phyloP scores from a whole-genome alignment of 2,888 invertebrate species.

The Thelaira solivaga region DNA sequence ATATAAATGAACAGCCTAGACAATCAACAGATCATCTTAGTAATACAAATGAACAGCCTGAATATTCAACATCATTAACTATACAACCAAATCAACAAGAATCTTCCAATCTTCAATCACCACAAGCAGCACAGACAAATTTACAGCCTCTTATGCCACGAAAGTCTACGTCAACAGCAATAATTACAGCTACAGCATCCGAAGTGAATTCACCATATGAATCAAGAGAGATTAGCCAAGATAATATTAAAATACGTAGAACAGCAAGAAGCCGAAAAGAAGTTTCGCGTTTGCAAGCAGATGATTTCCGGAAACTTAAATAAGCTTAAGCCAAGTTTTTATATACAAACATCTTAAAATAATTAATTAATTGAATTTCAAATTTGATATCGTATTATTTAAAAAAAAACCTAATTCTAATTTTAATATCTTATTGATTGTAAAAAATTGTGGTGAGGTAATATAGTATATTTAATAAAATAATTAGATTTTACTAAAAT shows the following conservation, averaged over 20 bases:
- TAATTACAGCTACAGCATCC: background rate
- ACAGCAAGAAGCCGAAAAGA: conserved; percentile 19
- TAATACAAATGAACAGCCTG: too few relatives aligned
- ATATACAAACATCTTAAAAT: too few relatives aligned
- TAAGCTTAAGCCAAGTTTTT: background rate
- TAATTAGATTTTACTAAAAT: too few relatives aligned
- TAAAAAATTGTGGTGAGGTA: conserved; percentile 27
- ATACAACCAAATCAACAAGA: too few relatives aligned
- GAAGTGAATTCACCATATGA: background rate
- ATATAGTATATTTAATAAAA: conserved; percentile 21
- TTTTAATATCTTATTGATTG: background rate
- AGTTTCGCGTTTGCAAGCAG: conserved; percentile 16
- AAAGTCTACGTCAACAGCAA: background rate
- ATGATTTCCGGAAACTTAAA: conserved; percentile 21
- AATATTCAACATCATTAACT: too few relatives aligned
- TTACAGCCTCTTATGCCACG: too few relatives aligned
- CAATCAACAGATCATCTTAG: background rate
- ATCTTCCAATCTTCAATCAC: too few relatives aligned
- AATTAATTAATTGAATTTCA: too few relatives aligned
- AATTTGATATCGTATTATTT: too few relatives aligned
- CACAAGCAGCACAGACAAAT: too few relatives aligned
- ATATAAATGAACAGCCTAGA: background rate
- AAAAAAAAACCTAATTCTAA: background rate
- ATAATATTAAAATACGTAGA: conserved; percentile 9
- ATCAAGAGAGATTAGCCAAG: too few relatives aligned